Percentiles rank a stretch among this genome's conserved stretches.
These are phyloP conservation scores for Microcebus griseorufus DNA, from an alignment of 2,113 vertebrate species.

Conservation along the genomic window DNA sequence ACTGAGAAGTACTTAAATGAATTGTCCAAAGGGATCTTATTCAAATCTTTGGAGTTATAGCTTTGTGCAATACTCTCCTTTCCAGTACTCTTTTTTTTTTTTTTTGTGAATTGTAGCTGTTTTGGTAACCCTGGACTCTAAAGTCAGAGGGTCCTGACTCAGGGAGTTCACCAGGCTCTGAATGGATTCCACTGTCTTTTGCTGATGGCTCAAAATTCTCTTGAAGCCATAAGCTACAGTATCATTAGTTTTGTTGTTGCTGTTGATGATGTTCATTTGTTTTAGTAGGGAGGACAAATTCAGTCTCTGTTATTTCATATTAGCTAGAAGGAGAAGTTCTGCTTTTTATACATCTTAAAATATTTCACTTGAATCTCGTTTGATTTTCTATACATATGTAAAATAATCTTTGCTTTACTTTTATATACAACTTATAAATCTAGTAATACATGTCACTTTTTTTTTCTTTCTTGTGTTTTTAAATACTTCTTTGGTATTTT, in stretches of 20 bases:
- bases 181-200: neutral
- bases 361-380: neutral
- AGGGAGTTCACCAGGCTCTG: too few species aligned
- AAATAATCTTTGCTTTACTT: neutral
- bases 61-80: neutral
- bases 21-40: neutral
- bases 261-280: neutral
- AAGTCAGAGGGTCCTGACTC: neutral
- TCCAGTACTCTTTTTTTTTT: neutral
- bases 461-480: constrained; percentile 1
- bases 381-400: neutral
- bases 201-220: neutral
- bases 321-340: neutral
- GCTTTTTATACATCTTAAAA: neutral
- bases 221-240: neutral
- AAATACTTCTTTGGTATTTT: neutral
- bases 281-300: neutral
- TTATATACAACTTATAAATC: neutral
- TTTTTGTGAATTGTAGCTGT: neutral
- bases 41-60: neutral
- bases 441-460: neutral
- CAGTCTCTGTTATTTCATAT: neutral
- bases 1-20: neutral
- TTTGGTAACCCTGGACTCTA: neutral
- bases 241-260: neutral